Evolutionary conservation across 37 sponge, comb jelly and placozoan genomes (phyloP), one percentile per base, ranked within the genome.

Genomic region (Crambe crambe): DNA sequence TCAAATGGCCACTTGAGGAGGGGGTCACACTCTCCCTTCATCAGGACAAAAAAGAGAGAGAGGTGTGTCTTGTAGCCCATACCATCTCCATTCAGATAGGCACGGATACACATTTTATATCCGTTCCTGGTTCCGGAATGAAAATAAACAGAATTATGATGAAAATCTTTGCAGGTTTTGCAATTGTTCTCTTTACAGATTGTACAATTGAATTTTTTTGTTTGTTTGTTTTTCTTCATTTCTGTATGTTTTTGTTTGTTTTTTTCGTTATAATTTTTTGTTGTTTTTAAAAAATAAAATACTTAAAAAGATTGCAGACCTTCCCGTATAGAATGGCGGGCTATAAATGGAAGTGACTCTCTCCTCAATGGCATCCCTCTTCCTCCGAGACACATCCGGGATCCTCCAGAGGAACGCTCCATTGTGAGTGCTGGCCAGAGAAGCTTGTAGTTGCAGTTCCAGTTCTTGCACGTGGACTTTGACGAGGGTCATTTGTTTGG

Each of bases 41-140:
- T 94, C 12, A 94, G 5, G 18, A 93, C 90, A 81, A 93, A 85
- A 76, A 93, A 93, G 21, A 94, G 34, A 58, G 94, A 90, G 44
- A 90, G 78, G 42, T 90, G 90, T 0, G 82, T 78, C 18, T 63
- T 75, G 56, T 87, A 78, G 20, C 94, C 94, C 27, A 41, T 60
- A 22, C 94, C 94, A 77, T 90, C 94, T 15, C 94, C 94, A 80
- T 94, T 89, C 34, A 94, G 73, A 68, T 89, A 93, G 8, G 74
- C 80, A 29, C 94, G 78, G 2, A 89, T 74, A 56, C 94, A 93
- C 94, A 93, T 89, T 81, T 94, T 94, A 75, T 94, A 94, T 42
- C 94, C 94, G 70, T 86, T 87, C 76, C 88, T 83, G 58, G 3
- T 17, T 29, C 29, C 23, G 9, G n/a, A n/a, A n/a, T n/a, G n/a